phyloP scores from a whole-genome alignment of 2,113 vertebrate genomes.

The Melanerpes aurifrons region DNA sequence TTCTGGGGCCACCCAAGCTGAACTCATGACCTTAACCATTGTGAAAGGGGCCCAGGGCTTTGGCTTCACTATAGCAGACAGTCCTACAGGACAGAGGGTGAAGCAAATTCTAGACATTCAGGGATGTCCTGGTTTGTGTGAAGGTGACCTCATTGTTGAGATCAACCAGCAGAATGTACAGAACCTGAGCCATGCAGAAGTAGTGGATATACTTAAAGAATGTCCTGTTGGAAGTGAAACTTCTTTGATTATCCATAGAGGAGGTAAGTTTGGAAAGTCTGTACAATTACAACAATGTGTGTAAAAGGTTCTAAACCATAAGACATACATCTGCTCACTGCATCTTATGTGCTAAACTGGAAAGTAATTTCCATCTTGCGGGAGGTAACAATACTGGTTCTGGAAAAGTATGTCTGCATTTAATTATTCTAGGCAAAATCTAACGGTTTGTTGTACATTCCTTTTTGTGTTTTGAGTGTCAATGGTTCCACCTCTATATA shows the following conservation, averaged over 20 bases:
- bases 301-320: constrained; percentile 66
- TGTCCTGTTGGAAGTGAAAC: constrained; percentile 91
- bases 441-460: constrained; percentile 12
- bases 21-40: constrained; percentile 96
- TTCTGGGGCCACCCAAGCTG: constrained; percentile 91
- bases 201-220: constrained; percentile 99
- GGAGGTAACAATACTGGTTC: constrained; percentile 15
- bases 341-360: constrained; percentile 30
- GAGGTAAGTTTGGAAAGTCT: constrained; percentile 82
- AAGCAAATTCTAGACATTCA: constrained; percentile 97
- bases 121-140: constrained; percentile 95
- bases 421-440: constrained; percentile 32
- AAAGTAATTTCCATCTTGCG: constrained; percentile 35
- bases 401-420: constrained; percentile 34
- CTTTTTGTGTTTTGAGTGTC: constrained; percentile 34
- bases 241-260: constrained; percentile 93
- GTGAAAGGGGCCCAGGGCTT: constrained; percentile 97
- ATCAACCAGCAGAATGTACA: constrained; percentile 96
- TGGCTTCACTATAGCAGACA: constrained; percentile 98
- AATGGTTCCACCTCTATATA: background rate
- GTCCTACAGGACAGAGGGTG: constrained; percentile 92
- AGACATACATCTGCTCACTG: constrained; percentile 51
- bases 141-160: constrained; percentile 97
- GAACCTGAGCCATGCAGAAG: constrained; percentile 93
- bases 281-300: constrained; percentile 65